Base-by-base conservation (phyloP, 2,113 vertebrate genomes). In the Ammodytes marinus region DNA sequence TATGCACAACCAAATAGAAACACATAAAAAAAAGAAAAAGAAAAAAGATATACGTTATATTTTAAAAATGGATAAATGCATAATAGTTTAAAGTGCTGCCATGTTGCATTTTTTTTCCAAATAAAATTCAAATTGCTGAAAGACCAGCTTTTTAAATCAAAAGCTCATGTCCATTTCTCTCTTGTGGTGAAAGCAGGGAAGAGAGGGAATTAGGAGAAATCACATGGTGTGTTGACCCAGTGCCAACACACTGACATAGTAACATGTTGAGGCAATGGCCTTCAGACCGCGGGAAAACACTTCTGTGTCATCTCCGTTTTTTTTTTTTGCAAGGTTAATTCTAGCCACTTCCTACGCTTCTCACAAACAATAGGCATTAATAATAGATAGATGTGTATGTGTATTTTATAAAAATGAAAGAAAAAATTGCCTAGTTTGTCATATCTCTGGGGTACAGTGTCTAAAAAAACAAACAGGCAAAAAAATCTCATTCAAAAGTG, bases 171-270 rank as follows among this genome's bases (percentile, higher is more conserved):
- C 55, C 40, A 8, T 45, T 12, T 19, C 42, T 15, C 19, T 65
- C 49, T 14, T 0, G 37, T 19, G 27, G 61, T 68, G n/a, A 66
- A 39, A 63, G 15, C 15, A 76, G 15, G 78, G 27, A 45, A 27
- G 27, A 27, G 4, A 47, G 9, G 5, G 55, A 70, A 19, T 91
- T 85, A 83, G 9, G 2, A 82, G 70, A 91, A 92, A 86, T 94
- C 91, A 94, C 86, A 89, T 92, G 93, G 6, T 35, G 15, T 74
- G 63, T 83, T 92, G 89, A 61, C 43, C 68, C 59, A 6, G 19
- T 60, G 79, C 82, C 89, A 91, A 12, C 4, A 2, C 6, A 66
- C 54, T 17, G 14, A 66, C 15, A 37, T 2, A 60, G 53, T 55
- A 65, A 58, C 54, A 72, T 68, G 74, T 55, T 35, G 14, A 6